Evolutionary conservation across 2,797 vertebrate species (phyloP), one percentile per base, ranked within the genome.

Genomic region (Poecilia picta): DNA sequence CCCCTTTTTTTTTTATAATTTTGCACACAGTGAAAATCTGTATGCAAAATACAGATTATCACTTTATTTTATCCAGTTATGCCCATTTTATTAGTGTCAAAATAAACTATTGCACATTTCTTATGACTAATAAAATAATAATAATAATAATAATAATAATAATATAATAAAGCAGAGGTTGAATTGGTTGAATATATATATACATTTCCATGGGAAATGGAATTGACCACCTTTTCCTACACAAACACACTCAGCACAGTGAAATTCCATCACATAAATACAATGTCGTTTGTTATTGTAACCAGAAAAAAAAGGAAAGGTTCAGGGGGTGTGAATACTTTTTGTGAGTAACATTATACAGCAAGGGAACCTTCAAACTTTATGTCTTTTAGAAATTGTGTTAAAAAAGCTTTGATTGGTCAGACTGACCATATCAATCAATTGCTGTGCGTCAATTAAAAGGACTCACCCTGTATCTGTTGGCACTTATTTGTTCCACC

Each of bases 401-500:
- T 46, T 36, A 72, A 13, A 47, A 71, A n/a, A 45, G 68, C n/a
- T 71, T 7, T 16, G 11, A 71, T 45, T 71, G 41, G 25, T 25
- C n/a, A n/a, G 2, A 43, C 20, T 13, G 39, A 70, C 23, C 11
- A n/a, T 45, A 25, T 71, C 1, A 8, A 53, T 53, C 49, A 25
- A 43, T 7, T 43, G 11, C 4, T 46, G 43, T 59, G 15, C 41
- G 2, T 73, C 0, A 8, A n/a, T 49, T 13, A 66, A 77, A 43
- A 59, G 3, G 4, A 93, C 97, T 94, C 77, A 98, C 97, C 92
- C 96, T 95, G 93, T 98, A 98, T 81, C 97, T 93, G 82, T 98
- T 98, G 91, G 97, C 96, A 76, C 96, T 98, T 88, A 98, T 97
- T 92, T 98, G 97, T 86, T 98, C 97, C 93, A 98, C 97, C 84